These are phyloP conservation scores for Sclerurus mexicanus DNA, from an alignment of 2,113 vertebrate species.

Conservation along the genomic window DNA sequence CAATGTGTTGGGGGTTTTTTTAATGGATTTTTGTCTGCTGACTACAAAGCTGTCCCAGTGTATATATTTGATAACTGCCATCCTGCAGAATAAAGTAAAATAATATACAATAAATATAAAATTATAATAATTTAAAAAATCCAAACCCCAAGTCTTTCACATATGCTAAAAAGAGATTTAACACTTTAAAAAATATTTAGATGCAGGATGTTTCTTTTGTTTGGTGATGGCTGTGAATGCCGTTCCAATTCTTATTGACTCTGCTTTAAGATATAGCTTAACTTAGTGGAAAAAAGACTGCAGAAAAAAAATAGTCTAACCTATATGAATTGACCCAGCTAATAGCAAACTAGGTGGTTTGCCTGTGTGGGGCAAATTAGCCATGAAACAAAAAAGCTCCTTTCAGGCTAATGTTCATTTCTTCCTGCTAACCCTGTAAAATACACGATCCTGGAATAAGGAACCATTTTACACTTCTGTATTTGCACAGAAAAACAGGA, in stretches of 20 bases:
- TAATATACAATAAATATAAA: background rate
- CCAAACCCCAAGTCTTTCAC: fast-evolving
- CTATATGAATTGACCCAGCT: background rate
- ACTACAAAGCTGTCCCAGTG: background rate
- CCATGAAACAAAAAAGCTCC: background rate
- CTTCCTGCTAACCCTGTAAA: background rate
- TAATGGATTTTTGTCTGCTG: background rate
- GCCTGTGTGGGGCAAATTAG: background rate
- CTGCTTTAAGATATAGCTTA: background rate
- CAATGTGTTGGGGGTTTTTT: background rate
- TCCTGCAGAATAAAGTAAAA: background rate
- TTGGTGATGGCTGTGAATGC: background rate
- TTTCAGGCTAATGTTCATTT: background rate
- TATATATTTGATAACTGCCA: background rate
- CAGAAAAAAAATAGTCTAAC: background rate
- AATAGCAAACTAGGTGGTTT: background rate
- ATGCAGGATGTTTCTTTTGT: background rate
- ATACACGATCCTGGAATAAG: background rate
- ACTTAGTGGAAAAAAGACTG: background rate
- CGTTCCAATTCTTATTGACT: background rate
- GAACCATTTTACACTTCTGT: background rate
- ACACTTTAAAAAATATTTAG: background rate
- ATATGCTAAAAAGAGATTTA: background rate
- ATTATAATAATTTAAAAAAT: background rate
- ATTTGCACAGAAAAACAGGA: background rate